Conservation (phyloP, 2,797 vertebrate species). For the Gallinago stenura region DNA sequence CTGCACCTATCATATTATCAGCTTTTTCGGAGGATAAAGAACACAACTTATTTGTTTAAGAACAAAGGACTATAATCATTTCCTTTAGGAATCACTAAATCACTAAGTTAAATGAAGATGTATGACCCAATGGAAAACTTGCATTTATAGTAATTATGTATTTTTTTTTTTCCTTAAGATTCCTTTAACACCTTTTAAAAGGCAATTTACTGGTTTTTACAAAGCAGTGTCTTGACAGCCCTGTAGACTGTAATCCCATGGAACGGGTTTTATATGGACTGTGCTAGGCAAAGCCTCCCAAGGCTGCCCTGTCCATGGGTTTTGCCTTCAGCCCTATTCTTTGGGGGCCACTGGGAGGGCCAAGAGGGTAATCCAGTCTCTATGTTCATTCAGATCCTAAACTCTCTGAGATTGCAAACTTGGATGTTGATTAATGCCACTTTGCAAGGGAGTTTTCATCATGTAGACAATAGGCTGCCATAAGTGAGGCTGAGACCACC, state of each 20-base stretch:
- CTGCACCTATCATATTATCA: conserved; percentile 80
- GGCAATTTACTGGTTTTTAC: background rate
- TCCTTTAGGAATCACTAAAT: conserved; percentile 77
- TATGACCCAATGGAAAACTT: conserved; percentile 68
- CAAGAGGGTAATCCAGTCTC: conserved; percentile 9
- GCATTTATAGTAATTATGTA: conserved; percentile 68
- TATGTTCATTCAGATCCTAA: background rate
- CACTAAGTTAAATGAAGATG: conserved; percentile 72
- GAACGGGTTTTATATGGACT: background rate
- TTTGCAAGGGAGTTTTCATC: conserved; percentile 22
- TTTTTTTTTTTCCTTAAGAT: conserved; percentile 17
- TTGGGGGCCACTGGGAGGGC: background rate
- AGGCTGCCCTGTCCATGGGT: background rate
- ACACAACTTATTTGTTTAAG: conserved; percentile 79
- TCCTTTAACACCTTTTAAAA: conserved; percentile 45
- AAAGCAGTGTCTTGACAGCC: background rate
- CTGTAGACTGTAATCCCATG: background rate
- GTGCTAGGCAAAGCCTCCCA: background rate
- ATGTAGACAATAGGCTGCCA: background rate
- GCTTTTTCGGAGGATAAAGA: conserved; percentile 75
- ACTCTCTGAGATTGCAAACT: background rate
- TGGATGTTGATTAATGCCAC: conserved; percentile 12
- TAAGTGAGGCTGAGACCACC: conserved; percentile 18
- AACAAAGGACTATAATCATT: conserved; percentile 77
- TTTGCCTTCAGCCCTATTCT: background rate